These are phyloP conservation scores for Syngnathus scovelli DNA, from an alignment of 2,113 vertebrate species.

Conservation along the genomic window DNA sequence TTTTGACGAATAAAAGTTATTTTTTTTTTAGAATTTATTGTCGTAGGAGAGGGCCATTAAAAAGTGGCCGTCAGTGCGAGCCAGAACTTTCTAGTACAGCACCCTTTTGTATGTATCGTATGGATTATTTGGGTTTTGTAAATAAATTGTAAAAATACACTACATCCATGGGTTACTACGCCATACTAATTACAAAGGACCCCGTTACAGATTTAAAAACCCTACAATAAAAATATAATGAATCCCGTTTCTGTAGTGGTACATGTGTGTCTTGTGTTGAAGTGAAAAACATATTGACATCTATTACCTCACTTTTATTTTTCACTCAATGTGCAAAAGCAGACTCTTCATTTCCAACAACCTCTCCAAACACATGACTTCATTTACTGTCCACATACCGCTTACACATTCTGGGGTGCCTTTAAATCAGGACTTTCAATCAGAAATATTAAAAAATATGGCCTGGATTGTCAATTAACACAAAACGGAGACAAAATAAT, in stretches of 20 bases:
- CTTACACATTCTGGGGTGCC: slow-evolving; percentile 11
- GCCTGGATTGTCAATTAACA: slow-evolving; percentile 63
- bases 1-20: too few species aligned
- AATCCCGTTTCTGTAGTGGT: neutral
- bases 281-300: slow-evolving; percentile 9
- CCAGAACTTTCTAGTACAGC: too few species aligned
- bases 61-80: too few species aligned
- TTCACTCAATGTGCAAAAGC: slow-evolving; percentile 50
- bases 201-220: too few species aligned
- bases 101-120: too few species aligned
- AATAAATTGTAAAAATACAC: too few species aligned
- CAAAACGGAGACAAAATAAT: slow-evolving; percentile 37
- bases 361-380: slow-evolving; percentile 16
- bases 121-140: too few species aligned
- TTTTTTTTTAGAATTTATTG: too few species aligned
- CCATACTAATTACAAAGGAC: too few species aligned
- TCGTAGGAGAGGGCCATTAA: too few species aligned
- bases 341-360: slow-evolving; percentile 20
- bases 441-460: slow-evolving; percentile 47
- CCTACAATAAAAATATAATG: too few species aligned
- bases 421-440: slow-evolving; percentile 27
- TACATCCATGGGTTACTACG: too few species aligned
- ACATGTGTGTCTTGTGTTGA: neutral
- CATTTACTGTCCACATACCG: slow-evolving; percentile 13
- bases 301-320: slow-evolving; percentile 44